Evolutionary conservation across 2,113 vertebrate species (phyloP), one percentile per base, ranked within the genome.

Genomic region (Microcebus ravelobensis): DNA sequence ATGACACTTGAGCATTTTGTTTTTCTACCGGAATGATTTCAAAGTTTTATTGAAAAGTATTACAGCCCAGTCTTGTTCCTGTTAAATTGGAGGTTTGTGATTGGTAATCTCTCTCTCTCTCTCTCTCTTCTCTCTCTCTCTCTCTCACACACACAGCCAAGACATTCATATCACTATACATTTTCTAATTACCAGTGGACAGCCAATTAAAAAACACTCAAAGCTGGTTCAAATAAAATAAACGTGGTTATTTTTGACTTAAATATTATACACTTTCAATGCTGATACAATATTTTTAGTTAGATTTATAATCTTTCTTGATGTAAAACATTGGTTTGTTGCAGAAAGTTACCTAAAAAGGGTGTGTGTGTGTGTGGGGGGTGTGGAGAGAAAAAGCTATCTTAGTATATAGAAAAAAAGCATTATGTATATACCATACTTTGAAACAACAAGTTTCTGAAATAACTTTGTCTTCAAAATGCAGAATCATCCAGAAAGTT

Each of bases 381-480:
- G 52, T 5, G 50, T 14, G 12, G 45, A 25, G 2, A 4, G 34
- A 8, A 71, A 84, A 59, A n/a, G 4, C 6, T 87, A 57, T 20
- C 52, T 27, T 65, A 36, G 25, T 50, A 74, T 29, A 77, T 11
- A 71, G 7, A 84, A 83, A 11, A 48, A 48, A 79, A 87, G 8
- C 12, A 83, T 45, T 29, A 39, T 50, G 55, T 5, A 80, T 31
- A 87, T 27, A 87, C 3, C 45, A 95, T 39, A n/a, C 45, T 55
- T 29, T 63, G 50, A 67, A 87, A 90, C 50, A 95, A 93, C 36
- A 95, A 95, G 97, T 95, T 95, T 87, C 80, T 71, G 96, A 87
- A 95, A 92, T 88, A 96, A 95, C 88, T 96, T 87, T 90, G 52
- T 71, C 50, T 92, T 92, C 96, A 86, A 97, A 95, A 97, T 87